These are phyloP conservation scores for Hippolais icterina DNA, from an alignment of 2,113 vertebrate species.

Conservation along the genomic window DNA sequence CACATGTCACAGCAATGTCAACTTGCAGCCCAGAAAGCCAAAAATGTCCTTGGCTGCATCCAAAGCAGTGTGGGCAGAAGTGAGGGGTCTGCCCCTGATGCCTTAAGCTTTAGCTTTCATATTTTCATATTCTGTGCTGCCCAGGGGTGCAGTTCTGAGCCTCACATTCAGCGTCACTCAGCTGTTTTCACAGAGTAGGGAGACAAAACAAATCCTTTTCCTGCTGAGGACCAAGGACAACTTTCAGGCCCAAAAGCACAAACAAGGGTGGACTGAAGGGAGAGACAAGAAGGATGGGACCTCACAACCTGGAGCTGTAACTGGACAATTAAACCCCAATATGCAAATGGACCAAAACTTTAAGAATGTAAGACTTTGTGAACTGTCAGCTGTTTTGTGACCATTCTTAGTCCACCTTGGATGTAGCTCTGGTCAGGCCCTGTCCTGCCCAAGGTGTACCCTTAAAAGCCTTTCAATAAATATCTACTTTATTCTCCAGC, in stretches of 20 bases:
- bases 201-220: not conserved
- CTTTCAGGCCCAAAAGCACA: not conserved
- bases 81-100: fast-evolving
- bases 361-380: not conserved
- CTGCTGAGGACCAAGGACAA: not conserved
- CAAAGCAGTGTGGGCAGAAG: fast-evolving
- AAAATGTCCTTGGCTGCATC: not conserved
- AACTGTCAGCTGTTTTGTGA: not conserved
- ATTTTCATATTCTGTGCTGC: not conserved
- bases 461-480: not conserved
- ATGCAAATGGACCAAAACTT: not conserved
- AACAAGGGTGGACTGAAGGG: not conserved
- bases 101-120: not conserved
- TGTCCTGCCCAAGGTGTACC: not conserved
- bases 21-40: not conserved
- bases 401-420: not conserved
- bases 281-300: no score
- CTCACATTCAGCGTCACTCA: not conserved
- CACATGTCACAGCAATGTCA: not conserved
- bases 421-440: not conserved
- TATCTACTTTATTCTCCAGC: not conserved
- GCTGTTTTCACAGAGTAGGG: not conserved
- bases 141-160: not conserved
- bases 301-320: no score
- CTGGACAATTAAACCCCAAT: not conserved